Conservation (phyloP, 2,888 invertebrate species). For the Byasa hedistus region DNA sequence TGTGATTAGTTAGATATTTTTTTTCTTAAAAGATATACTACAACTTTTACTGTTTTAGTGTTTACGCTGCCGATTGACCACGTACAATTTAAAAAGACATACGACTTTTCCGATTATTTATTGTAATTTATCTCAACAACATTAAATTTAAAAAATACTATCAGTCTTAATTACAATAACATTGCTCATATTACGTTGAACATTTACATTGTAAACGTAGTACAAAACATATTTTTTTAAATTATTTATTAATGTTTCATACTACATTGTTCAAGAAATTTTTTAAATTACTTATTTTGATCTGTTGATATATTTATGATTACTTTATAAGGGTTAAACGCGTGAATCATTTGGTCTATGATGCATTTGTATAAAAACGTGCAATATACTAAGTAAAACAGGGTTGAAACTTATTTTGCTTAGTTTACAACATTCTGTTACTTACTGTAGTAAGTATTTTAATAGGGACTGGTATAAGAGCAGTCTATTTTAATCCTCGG, state of each 20-base stretch:
- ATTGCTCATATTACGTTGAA: no score
- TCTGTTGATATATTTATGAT: not conserved
- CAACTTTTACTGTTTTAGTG: not conserved
- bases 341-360: conserved; percentile 14
- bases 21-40: not conserved
- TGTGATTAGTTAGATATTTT: conserved; percentile 7
- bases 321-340: conserved; percentile 8
- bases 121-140: no score
- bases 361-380: conserved; percentile 2
- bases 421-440: not conserved
- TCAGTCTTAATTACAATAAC: no score
- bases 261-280: not conserved
- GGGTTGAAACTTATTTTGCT: not conserved
- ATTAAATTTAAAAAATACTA: no score
- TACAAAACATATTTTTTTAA: not conserved
- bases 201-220: not conserved
- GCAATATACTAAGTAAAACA: conserved; percentile 3
- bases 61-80: no score
- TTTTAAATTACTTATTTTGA: not conserved
- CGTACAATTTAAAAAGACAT: no score
- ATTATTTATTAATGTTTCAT: not conserved
- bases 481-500: conserved; percentile 1
- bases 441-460: not conserved
- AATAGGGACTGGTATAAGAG: not conserved
- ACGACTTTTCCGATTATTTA: no score